A percentile compares a stretch with the other conserved stretches of the same genome.
Conservation (phyloP, 1,140 invertebrate species). For the Calycopis cecrops region DNA sequence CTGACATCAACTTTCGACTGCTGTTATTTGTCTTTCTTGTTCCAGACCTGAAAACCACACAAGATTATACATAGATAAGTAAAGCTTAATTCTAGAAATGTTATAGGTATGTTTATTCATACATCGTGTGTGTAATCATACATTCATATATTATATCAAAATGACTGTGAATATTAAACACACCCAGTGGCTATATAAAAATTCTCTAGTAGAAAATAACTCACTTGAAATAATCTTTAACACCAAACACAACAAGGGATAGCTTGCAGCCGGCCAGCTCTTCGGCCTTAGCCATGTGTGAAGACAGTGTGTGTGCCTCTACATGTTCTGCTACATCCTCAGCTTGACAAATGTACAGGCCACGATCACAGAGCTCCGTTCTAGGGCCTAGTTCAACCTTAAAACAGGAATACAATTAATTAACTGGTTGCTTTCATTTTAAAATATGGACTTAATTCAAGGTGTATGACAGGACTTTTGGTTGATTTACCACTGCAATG, state of each 20-base stretch:
- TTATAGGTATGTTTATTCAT: no score
- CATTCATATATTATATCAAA: no score
- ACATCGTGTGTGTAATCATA: no score
- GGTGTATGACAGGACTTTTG: no score
- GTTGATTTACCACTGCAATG: no score
- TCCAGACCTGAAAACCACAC: background rate
- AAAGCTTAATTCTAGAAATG: no score
- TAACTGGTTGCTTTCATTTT: no score
- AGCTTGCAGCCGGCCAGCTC: conserved; percentile 29
- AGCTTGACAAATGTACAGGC: conserved; percentile 37
- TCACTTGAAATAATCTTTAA: conserved; percentile 58
- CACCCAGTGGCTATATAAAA: no score
- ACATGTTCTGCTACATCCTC: conserved; percentile 33
- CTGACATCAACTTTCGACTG: conserved; percentile 31
- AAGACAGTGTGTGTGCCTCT: conserved; percentile 19
- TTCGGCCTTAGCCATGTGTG: conserved; percentile 23
- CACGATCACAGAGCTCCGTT: conserved; percentile 25
- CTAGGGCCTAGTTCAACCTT: conserved; percentile 33
- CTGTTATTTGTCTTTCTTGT: conserved; percentile 28
- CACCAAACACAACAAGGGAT: conserved; percentile 47
- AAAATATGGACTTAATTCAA: no score
- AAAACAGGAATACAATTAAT: conserved; percentile 11
- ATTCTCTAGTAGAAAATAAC: conserved; percentile 11
- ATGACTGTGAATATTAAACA: no score
- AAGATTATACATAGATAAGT: no score